Base-by-base conservation (phyloP, 2,888 invertebrate species). In the Drosophila borborema region DNA sequence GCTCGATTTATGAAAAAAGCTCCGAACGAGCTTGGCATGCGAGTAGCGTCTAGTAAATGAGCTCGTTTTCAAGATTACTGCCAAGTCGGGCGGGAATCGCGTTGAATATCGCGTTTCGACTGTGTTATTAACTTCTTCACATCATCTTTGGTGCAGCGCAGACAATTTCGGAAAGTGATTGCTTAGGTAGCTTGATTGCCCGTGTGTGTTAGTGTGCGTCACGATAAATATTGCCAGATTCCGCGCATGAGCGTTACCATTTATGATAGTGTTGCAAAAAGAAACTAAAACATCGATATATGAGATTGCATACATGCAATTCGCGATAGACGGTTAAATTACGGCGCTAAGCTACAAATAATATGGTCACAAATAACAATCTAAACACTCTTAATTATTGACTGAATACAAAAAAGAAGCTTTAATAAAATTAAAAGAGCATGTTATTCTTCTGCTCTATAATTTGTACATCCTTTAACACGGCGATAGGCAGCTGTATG, bases 101-200 rank as follows among this genome's bases (percentile, higher is more conserved):
- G 63, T 58, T 28, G 8, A 61, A 67, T 45, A 36, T 56, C 73
- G 73, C 64, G 73, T 64, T 60, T 48, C 54, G 23, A 18, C 58
- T 73, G 41, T 45, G 51, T 72, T 65, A 16, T 34, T 58, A 61
- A 73, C 45, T 73, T 61, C 53, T 64, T 72, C 59, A 65, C 73
- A 73, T 61, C 65, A 53, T 73, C 40, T 73, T 66, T 46, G 31
- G 28, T 43, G 56, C 55, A 72, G 60, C 36, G 46, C 55, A 73
- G 49, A 72, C 58, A 54, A 36, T 60, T 72, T 72, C 55, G 23
- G 45, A 55, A 64, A 72, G 59, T 66, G 61, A 61, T 73, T 72
- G 62, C 73, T 55, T 59, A 20, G 20, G 20, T 20, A 58, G 53
- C 38, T 66, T 58, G 61, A 61, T 66, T 62, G 61, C 43, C 38